These are phyloP conservation scores for Corydoras sp. DNA, from an alignment of 2,113 vertebrate species.

Conservation along the genomic window DNA sequence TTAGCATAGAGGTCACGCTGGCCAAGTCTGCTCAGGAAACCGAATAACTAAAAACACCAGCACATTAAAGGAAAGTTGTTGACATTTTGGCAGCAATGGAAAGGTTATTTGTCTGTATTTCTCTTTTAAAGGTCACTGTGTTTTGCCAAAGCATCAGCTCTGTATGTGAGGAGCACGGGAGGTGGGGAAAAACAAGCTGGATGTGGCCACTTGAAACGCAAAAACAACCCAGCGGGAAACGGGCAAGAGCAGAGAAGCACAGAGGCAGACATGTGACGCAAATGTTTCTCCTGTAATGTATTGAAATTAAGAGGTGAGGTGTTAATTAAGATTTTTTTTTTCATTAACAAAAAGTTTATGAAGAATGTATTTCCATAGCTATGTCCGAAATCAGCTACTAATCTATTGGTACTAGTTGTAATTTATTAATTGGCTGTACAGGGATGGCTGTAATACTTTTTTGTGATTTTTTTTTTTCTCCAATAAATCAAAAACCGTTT, in stretches of 20 bases:
- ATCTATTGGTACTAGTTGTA: too few relatives aligned
- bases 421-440: too few relatives aligned
- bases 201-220: slow-evolving; percentile 35
- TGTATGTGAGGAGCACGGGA: slow-evolving; percentile 39
- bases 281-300: background rate
- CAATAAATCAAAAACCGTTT: too few relatives aligned
- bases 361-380: background rate
- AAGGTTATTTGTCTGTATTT: slow-evolving; percentile 30
- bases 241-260: background rate
- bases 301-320: too few relatives aligned
- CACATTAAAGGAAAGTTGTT: slow-evolving; percentile 23
- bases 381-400: too few relatives aligned
- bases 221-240: slow-evolving; percentile 37
- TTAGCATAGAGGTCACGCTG: slow-evolving; percentile 17
- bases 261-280: background rate
- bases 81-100: slow-evolving; percentile 43
- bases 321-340: too few relatives aligned
- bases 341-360: background rate
- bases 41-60: slow-evolving; percentile 8
- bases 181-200: slow-evolving; percentile 40
- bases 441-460: too few relatives aligned
- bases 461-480: too few relatives aligned
- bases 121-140: slow-evolving; percentile 42
- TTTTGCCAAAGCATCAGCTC: slow-evolving; percentile 26
- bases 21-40: slow-evolving; percentile 19